These are phyloP conservation scores for Lasioglossum zephyrum DNA, from an alignment of 2,888 invertebrate species.

Conservation along the genomic window DNA sequence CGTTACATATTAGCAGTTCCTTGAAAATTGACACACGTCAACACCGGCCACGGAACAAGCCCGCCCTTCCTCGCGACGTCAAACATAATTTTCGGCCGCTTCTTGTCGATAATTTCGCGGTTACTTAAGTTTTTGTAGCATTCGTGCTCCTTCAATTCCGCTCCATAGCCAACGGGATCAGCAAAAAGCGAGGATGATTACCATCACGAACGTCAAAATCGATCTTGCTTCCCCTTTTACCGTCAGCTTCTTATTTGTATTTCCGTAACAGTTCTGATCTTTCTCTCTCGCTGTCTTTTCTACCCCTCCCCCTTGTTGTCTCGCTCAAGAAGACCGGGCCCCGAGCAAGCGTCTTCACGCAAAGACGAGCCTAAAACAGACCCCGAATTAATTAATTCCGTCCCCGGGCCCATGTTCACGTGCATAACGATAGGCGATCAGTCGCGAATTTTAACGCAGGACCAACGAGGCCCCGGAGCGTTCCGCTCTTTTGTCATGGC, in stretches of 20 bases:
- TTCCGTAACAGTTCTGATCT: background rate
- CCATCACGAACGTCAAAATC: slow-evolving; percentile 2
- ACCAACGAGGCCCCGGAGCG: slow-evolving; percentile 61
- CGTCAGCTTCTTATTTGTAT: slow-evolving; percentile 6
- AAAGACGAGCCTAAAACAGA: slow-evolving; percentile 30
- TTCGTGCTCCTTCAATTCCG: slow-evolving; percentile 4
- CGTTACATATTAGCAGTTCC: background rate
- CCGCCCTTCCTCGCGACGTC: background rate
- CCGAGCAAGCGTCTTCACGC: background rate
- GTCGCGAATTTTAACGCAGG: slow-evolving; percentile 60
- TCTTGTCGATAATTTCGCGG: slow-evolving; percentile 6
- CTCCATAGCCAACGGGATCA: background rate
- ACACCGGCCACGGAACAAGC: background rate
- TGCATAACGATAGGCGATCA: slow-evolving; percentile 55
- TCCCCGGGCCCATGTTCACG: slow-evolving; percentile 44
- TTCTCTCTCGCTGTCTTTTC: background rate
- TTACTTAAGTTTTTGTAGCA: slow-evolving; percentile 15
- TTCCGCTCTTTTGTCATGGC: slow-evolving; percentile 70
- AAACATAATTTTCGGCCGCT: background rate
- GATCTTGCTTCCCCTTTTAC: background rate
- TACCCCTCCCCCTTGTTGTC: background rate
- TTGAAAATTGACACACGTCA: slow-evolving; percentile 4
- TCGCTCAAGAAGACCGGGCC: background rate
- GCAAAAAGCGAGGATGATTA: background rate
- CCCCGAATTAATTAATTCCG: slow-evolving; percentile 55